Percentiles rank a stretch among this genome's conserved stretches.
These are phyloP conservation scores for Laterallus jamaicensis DNA, from an alignment of 2,113 vertebrate genomes.

Conservation along the genomic window DNA sequence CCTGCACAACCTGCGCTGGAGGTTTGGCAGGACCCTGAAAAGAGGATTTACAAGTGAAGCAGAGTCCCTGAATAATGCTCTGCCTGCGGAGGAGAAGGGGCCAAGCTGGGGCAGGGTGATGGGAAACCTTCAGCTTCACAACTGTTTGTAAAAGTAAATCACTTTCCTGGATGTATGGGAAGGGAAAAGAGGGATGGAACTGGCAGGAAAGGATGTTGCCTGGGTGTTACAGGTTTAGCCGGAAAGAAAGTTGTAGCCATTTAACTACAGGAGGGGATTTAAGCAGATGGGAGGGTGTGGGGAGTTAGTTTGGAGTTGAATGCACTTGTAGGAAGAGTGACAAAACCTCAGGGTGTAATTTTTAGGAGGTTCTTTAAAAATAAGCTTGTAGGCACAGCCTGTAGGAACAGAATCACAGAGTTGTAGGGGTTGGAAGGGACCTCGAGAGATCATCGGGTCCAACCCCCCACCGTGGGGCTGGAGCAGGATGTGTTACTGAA, in stretches of 20 bases:
- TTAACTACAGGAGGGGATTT: not conserved
- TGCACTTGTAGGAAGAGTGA: not conserved
- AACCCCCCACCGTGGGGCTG: not conserved
- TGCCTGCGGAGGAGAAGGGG: not conserved
- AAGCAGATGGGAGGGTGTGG: not conserved
- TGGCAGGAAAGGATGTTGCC: not conserved
- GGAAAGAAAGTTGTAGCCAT: not conserved
- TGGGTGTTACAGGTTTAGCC: not conserved
- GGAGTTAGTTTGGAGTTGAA: not conserved
- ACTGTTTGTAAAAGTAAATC: not conserved
- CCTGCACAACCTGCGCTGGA: not conserved
- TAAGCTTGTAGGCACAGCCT: not conserved
- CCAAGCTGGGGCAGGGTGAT: not conserved
- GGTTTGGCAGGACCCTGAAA: not conserved
- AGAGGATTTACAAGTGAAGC: not conserved
- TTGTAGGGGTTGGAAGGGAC: too few relatives aligned
- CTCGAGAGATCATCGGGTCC: too few relatives aligned
- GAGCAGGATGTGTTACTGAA: not conserved
- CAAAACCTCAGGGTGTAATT: not conserved
- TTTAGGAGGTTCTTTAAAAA: not conserved
- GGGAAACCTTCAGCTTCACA: not conserved
- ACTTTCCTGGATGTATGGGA: not conserved
- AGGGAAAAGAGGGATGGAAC: not conserved
- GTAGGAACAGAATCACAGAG: not conserved
- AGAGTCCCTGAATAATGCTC: rapidly evolving